Percentiles rank a stretch among this genome's conserved stretches.
These are phyloP conservation scores for Oreotrochilus melanogaster DNA, from an alignment of 2,113 vertebrate species.

Conservation along the genomic window DNA sequence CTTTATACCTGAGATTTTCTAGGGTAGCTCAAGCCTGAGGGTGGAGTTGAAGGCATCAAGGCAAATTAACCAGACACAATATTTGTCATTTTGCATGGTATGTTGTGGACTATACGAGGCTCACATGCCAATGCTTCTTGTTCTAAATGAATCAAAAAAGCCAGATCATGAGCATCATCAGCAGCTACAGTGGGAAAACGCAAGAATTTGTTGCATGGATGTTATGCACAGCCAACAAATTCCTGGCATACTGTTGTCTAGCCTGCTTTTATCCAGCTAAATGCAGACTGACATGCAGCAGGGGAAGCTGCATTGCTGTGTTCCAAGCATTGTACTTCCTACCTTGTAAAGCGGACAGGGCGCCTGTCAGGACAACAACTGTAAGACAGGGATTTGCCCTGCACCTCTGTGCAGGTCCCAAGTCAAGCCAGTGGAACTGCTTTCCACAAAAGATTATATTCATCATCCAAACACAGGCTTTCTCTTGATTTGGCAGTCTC, in stretches of 20 bases:
- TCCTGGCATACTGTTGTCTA: neutral
- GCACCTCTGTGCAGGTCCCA: neutral
- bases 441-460: neutral
- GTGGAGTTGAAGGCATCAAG: neutral
- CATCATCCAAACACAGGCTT: neutral
- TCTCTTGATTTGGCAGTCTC: neutral
- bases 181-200: neutral
- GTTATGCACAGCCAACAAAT: neutral
- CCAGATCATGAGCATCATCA: neutral
- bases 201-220: neutral
- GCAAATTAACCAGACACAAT: neutral
- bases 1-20: neutral
- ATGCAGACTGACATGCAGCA: neutral
- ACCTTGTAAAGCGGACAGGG: neutral
- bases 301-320: neutral
- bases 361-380: neutral
- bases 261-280: neutral
- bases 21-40: neutral
- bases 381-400: neutral
- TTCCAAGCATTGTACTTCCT: neutral
- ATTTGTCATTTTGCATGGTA: neutral
- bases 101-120: rapidly evolving
- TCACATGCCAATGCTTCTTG: neutral
- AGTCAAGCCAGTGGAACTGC: neutral
- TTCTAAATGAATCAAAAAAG: neutral